Evolutionary conservation across 2,797 vertebrate species (phyloP).

Genomic region (Myotis planiceps): DNA sequence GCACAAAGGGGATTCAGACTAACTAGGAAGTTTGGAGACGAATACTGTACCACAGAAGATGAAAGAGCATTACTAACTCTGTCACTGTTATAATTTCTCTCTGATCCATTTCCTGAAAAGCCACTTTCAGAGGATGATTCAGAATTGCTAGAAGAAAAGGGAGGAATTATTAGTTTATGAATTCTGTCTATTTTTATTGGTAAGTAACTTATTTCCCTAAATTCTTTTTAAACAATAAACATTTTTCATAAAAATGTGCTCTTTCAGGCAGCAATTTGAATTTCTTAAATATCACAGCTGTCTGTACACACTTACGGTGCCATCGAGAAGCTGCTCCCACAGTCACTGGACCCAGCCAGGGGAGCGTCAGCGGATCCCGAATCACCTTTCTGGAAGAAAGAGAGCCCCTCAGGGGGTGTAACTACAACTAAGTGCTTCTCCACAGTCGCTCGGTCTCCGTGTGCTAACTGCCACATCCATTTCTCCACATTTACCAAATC

Average conservation of each 20-base stretch:
- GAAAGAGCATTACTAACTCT: neutral
- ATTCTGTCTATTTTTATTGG: neutral
- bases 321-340: accelerated
- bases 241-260: neutral
- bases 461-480: neutral
- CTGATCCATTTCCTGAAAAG: accelerated
- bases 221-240: neutral
- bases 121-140: neutral
- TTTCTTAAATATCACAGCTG: neutral
- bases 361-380: accelerated
- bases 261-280: slow-evolving; percentile 10
- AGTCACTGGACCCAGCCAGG: accelerated
- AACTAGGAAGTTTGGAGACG: neutral
- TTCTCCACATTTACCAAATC: neutral
- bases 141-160: slow-evolving; percentile 33
- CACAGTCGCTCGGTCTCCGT: neutral
- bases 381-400: neutral
- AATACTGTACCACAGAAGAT: slow-evolving; percentile 69
- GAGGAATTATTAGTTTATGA: neutral
- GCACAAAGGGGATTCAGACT: neutral
- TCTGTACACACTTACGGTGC: slow-evolving; percentile 75
- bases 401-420: neutral
- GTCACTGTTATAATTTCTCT: neutral
- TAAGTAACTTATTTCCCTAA: neutral
- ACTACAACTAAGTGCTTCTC: neutral